Evolutionary conservation across 2,888 invertebrate species (phyloP), one percentile per base, ranked within the genome.

Genomic region (Sturmia bella): DNA sequence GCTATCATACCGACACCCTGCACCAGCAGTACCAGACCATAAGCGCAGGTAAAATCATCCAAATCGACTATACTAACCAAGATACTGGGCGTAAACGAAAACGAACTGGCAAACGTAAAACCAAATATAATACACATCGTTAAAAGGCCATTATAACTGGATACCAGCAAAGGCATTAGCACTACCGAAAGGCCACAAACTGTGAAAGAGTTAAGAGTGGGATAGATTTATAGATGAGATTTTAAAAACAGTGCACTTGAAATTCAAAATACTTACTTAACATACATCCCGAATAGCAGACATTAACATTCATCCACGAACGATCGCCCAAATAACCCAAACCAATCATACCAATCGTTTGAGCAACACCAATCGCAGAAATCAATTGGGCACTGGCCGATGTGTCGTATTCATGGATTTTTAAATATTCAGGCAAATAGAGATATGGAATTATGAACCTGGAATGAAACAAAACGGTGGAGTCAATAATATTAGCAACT

Each of bases 361-460:
- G 98, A 2, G 96, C 95, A 81, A 97, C 93, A 24, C 98, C 98
- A 86, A 98, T 96, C 68, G 96, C 93, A 66, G 98, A 96, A 84
- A 98, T 93, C 85, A 98, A 93, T 80, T 94, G 93, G 5, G 97
- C 96, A 4, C 95, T 95, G 63, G 95, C 94, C 45, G 94, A 93
- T 85, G 95, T 95, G 2, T 92, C 92, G 86, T 95, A 96, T 0
- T 94, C 94, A 82, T 93, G 92, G 11, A 93, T 93, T 41, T 93
- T 93, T 92, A 97, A 95, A 89, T 96, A 95, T 87, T 98, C 97
- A 70, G 96, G 95, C 83, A 98, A 92, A 91, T 97, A 98, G 90
- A 98, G 96, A 91, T 99, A 99, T 13, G 98, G 98, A 76, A 98
- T 96, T 88, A 99, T 98, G 91, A 96, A 96, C 96, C 97, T 98